phyloP scores from a whole-genome alignment of 2,113 vertebrate genomes.

The Turdus rufiventris region DNA sequence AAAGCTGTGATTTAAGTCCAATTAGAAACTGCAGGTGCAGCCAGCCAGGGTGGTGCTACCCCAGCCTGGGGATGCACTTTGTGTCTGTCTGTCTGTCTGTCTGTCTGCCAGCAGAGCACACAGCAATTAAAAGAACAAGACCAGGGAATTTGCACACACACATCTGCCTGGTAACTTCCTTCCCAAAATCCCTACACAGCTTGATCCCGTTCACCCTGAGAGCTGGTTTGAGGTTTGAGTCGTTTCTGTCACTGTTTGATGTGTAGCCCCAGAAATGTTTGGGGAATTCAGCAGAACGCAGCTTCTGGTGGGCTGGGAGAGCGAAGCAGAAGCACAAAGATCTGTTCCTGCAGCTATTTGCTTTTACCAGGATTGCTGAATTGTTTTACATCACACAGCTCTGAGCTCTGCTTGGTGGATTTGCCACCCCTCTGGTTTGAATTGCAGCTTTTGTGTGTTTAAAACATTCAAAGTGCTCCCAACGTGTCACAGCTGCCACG shows the following conservation, averaged over 20 bases:
- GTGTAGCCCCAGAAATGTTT: background rate
- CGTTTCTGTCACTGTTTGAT: background rate
- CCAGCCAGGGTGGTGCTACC: background rate
- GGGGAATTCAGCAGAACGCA: background rate
- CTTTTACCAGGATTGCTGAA: background rate
- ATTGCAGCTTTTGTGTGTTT: background rate
- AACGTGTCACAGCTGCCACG: background rate
- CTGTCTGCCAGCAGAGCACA: background rate
- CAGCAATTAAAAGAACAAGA: background rate
- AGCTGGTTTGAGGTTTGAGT: fast-evolving
- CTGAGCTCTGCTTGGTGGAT: background rate
- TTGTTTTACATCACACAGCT: background rate
- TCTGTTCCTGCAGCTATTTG: background rate
- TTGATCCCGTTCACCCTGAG: background rate
- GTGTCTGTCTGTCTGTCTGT: background rate
- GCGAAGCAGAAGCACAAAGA: background rate
- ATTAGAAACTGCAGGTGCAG: background rate
- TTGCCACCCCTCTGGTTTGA: background rate
- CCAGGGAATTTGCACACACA: fast-evolving
- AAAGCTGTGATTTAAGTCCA: background rate
- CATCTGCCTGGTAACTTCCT: background rate
- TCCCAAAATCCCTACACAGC: background rate
- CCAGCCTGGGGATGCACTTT: background rate
- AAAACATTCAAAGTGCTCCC: background rate
- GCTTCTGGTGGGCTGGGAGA: background rate